Evolutionary conservation across 2,888 invertebrate genomes (phyloP), one percentile per base, ranked within the genome.

Genomic region (Vannuccia rotundouncinata): DNA sequence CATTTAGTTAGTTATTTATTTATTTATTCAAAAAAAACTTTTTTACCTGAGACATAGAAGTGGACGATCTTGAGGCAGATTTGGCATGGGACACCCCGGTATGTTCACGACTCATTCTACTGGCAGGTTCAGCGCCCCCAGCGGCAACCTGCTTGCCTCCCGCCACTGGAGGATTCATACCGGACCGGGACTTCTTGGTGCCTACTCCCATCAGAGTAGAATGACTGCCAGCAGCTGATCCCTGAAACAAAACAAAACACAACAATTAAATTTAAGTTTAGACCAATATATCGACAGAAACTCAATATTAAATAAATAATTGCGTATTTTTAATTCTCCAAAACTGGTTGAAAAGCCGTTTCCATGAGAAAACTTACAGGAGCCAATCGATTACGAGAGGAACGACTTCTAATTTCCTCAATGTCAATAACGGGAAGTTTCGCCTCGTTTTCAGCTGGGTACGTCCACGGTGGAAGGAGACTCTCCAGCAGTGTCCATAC

Each of bases 31-130:
- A n/a, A n/a, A n/a, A n/a, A n/a, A n/a, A n/a, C n/a, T n/a, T n/a
- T n/a, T n/a, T n/a, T n/a, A 66, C 66, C 66, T 66, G 66, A 5
- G 66, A 66, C 66, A 66, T 66, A 13, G 66, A 66, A 13, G 66
- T 66, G 13, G 66, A 66, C 17, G 66, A 66, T n/a, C 66, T 17
- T 13, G 66, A 66, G 5, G 66, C 66, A 22, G 66, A 22, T 27
- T 66, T 66, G 5, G 22, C 22, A 2, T n/a, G n/a, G n/a, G n/a
- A n/a, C n/a, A n/a, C n/a, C n/a, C 22, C 25, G 2, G 66, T 66
- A 27, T 66, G 66, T 22, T 66, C 66, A 2, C 66, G 5, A 22
- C 66, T 66, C 66, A 66, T 66, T 66, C 66, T 5, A 22, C 66
- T 66, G 45, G 45, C 45, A 17, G 45, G 10, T 13, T 45, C 45